Evolutionary conservation across 2,797 vertebrate genomes (phyloP).

Genomic region (Sciurus vulgaris): DNA sequence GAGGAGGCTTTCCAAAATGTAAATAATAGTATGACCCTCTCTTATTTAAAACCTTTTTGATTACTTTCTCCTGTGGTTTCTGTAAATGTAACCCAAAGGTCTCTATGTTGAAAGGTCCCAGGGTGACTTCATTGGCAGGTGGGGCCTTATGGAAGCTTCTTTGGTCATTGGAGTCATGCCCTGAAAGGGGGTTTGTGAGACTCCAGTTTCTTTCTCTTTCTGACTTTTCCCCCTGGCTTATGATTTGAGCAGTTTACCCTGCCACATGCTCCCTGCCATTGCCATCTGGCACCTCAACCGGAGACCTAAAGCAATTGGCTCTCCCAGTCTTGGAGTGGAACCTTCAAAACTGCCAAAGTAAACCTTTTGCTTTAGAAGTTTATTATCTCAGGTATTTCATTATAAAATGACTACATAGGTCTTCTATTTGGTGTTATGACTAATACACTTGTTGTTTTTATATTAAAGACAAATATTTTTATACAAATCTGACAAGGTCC

Average conservation of each 20-base stretch:
- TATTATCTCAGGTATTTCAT: not conserved
- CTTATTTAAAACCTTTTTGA: not conserved
- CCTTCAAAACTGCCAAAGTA: not conserved
- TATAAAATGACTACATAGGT: not conserved
- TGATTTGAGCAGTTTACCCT: not conserved
- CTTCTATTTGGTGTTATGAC: too few species aligned
- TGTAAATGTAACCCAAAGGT: not conserved
- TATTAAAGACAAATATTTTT: not conserved
- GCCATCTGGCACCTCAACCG: not conserved
- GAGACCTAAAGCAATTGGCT: not conserved
- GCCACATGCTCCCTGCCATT: not conserved
- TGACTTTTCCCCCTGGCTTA: not conserved
- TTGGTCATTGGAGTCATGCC: too few species aligned
- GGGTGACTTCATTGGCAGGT: not conserved
- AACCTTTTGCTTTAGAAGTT: not conserved
- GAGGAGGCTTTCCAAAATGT: not conserved
- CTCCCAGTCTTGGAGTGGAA: not conserved
- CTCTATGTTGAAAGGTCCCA: not conserved
- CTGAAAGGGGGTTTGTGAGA: not conserved
- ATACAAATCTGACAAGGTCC: not conserved
- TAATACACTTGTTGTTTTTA: not conserved
- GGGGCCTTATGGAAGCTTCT: not conserved
- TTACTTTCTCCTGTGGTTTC: not conserved
- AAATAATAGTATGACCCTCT: not conserved
- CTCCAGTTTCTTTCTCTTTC: not conserved